Evolutionary conservation across 2,797 vertebrate species (phyloP).

Genomic region (Momotus momota): DNA sequence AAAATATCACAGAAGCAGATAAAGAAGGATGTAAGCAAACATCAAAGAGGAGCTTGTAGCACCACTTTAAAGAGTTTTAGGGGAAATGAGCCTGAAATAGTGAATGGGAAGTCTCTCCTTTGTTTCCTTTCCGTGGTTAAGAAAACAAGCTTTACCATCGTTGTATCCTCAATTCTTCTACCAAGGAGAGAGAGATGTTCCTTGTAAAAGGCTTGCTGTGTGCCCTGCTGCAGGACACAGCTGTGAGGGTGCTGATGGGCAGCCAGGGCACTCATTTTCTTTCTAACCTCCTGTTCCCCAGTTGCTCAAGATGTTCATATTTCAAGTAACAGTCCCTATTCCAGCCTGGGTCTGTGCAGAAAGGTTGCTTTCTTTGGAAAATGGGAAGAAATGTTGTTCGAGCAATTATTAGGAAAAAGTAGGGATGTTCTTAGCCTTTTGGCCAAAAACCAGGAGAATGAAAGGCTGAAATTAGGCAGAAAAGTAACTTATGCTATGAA

Average conservation of each 20-base stretch:
- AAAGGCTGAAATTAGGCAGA: constrained; percentile 14
- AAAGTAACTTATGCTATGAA: neutral
- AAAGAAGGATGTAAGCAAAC: constrained; percentile 23
- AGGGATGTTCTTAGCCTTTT: neutral
- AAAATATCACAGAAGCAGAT: neutral
- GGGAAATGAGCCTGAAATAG: neutral
- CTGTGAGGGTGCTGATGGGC: neutral
- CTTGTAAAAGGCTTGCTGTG: rapidly evolving
- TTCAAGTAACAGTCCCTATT: neutral
- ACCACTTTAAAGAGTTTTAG: neutral
- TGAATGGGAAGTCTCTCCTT: constrained; percentile 24
- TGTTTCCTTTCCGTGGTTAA: neutral
- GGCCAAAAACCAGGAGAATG: neutral
- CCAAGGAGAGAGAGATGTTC: neutral
- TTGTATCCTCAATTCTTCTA: neutral
- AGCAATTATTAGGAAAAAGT: neutral
- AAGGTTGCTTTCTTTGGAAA: neutral
- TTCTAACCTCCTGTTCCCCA: neutral
- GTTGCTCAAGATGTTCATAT: neutral
- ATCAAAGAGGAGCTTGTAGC: constrained; percentile 24
- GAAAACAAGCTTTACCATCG: neutral
- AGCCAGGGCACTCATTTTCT: neutral
- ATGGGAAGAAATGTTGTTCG: neutral
- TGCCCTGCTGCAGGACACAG: neutral
- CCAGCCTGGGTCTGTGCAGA: neutral